Conservation (phyloP, 2,888 invertebrate genomes). For the Smittia aterrima region DNA sequence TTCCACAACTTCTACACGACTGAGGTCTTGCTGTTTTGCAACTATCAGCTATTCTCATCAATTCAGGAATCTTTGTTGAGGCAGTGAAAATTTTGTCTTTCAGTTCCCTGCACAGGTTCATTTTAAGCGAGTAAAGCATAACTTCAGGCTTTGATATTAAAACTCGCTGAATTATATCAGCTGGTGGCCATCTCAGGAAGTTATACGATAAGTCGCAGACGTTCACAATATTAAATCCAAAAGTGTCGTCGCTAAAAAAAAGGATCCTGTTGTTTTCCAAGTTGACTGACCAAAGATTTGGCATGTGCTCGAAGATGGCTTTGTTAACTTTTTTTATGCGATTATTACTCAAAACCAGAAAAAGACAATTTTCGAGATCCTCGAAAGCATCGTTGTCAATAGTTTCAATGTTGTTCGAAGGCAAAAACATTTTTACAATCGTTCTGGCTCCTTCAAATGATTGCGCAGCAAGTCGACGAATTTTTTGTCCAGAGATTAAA, state of each 20-base stretch:
- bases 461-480: background rate
- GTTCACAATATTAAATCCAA: background rate
- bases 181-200: background rate
- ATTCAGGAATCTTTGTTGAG: too few relatives aligned
- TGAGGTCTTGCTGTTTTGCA: too few relatives aligned
- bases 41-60: too few relatives aligned
- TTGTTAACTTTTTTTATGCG: background rate
- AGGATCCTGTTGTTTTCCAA: background rate
- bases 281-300: background rate
- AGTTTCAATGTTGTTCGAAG: background rate
- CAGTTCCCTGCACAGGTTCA: too few relatives aligned
- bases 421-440: background rate
- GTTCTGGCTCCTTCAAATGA: background rate
- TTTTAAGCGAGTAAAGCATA: too few relatives aligned
- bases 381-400: background rate
- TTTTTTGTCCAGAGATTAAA: background rate
- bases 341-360: background rate
- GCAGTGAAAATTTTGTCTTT: too few relatives aligned
- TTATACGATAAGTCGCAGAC: background rate
- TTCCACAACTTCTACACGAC: too few relatives aligned
- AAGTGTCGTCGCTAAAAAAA: background rate
- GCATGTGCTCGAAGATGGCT: background rate
- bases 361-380: background rate
- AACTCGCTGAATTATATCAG: too few relatives aligned
- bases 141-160: too few relatives aligned